Conservation (phyloP, 2,888 invertebrate species). For the Neocrepidodera transversa region DNA sequence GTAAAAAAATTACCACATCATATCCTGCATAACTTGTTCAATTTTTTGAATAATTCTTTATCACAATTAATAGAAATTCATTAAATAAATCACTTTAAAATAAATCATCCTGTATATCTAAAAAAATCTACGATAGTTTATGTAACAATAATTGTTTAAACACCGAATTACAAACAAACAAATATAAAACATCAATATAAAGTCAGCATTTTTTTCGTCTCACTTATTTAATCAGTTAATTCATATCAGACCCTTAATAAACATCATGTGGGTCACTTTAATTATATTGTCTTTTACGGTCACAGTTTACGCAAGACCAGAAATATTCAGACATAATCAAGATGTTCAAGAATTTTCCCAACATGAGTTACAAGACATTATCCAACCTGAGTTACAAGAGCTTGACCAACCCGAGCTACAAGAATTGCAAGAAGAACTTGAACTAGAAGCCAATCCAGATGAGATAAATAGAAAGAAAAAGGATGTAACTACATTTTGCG, state of each 20-base stretch:
- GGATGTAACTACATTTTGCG: conserved; percentile 61
- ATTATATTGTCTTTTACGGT: conserved; percentile 7
- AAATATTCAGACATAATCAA: not conserved
- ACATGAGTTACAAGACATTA: not conserved
- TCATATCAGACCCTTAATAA: not conserved
- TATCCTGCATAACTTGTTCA: too few relatives aligned
- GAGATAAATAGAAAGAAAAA: conserved; percentile 57
- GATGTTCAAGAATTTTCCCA: not conserved
- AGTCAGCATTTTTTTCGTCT: conserved; percentile 2
- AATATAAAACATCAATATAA: conserved; percentile 15
- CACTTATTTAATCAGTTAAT: conserved; percentile 8
- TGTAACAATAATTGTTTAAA: conserved; percentile 7
- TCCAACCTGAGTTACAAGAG: conserved; percentile 3
- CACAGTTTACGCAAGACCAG: conserved; percentile 12
- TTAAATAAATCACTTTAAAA: too few relatives aligned
- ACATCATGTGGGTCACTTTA: conserved; percentile 26
- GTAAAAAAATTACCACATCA: too few relatives aligned
- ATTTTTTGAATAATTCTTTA: too few relatives aligned
- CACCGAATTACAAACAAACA: conserved; percentile 25
- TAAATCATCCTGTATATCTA: not conserved
- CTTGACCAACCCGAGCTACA: conserved; percentile 10
- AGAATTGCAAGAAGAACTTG: conserved; percentile 19
- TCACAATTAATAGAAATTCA: too few relatives aligned
- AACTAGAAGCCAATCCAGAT: conserved; percentile 24
- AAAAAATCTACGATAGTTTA: not conserved